Evolutionary conservation across 2,888 invertebrate species (phyloP).

Genomic region (Eueremaeus valkanovi): DNA sequence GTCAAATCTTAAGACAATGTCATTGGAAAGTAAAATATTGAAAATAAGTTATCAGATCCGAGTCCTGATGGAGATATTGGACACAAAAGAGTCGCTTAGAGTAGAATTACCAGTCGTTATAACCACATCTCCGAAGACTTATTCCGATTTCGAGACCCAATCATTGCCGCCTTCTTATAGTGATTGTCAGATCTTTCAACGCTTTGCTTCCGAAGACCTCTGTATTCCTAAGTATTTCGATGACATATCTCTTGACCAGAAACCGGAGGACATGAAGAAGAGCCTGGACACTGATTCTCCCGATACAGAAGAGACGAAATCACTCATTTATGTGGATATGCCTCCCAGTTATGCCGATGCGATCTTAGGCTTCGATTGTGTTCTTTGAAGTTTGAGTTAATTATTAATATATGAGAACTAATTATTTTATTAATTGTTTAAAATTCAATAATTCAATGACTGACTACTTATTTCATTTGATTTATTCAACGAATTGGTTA

Average conservation of each 20-base stretch:
- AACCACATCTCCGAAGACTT: background rate
- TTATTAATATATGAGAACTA: too few species aligned
- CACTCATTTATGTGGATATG: background rate
- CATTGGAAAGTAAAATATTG: conserved; percentile 14
- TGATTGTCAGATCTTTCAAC: conserved; percentile 27
- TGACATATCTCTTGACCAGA: background rate
- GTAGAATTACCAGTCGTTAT: conserved; percentile 18
- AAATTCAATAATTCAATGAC: too few species aligned
- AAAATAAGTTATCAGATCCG: conserved; percentile 16
- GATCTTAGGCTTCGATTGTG: background rate
- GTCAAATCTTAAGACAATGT: conserved; percentile 25
- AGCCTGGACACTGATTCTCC: background rate
- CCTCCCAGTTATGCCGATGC: conserved; percentile 21
- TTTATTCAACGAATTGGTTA: too few species aligned
- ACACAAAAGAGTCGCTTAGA: background rate
- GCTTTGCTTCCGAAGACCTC: background rate
- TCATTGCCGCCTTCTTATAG: conserved; percentile 21
- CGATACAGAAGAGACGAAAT: background rate
- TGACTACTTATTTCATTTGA: too few species aligned
- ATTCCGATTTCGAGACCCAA: background rate
- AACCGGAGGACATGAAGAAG: background rate
- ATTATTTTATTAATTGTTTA: too few species aligned
- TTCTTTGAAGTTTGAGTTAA: too few species aligned
- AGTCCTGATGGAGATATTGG: background rate
- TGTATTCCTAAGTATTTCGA: background rate